A percentile compares a stretch with the other conserved stretches of the same genome.
These are phyloP conservation scores for Ennomos fuscantarius DNA, from an alignment of 2,888 invertebrate genomes.

Conservation along the genomic window DNA sequence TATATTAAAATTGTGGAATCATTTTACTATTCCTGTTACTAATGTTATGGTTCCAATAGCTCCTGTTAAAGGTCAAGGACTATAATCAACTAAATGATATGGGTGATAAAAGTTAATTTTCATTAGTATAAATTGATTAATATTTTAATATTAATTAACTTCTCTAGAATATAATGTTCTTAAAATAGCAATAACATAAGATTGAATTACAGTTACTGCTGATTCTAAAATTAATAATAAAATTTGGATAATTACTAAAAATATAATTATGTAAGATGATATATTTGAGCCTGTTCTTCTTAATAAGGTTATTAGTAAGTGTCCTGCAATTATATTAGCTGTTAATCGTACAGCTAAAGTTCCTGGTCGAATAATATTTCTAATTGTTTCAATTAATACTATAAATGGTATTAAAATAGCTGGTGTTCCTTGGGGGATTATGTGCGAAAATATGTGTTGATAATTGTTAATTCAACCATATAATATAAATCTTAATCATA, in stretches of 20 bases:
- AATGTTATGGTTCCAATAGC: slow-evolving; percentile 85
- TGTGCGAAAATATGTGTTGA: slow-evolving; percentile 87
- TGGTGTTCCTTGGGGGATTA: slow-evolving; percentile 89
- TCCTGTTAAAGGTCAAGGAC: slow-evolving; percentile 87
- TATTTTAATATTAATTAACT: slow-evolving; percentile 72
- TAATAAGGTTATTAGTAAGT: slow-evolving; percentile 87
- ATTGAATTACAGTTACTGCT: slow-evolving; percentile 87
- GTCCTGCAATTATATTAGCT: slow-evolving; percentile 92
- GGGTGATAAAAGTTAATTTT: slow-evolving; percentile 84
- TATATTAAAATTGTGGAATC: slow-evolving; percentile 85
- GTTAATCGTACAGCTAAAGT: slow-evolving; percentile 89
- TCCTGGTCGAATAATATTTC: slow-evolving; percentile 89
- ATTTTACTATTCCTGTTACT: slow-evolving; percentile 85
- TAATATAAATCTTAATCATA: slow-evolving; percentile 88
- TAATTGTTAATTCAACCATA: slow-evolving; percentile 87
- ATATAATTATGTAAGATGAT: slow-evolving; percentile 53
- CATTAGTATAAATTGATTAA: slow-evolving; percentile 54
- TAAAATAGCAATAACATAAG: slow-evolving; percentile 88
- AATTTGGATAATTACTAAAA: slow-evolving; percentile 78
- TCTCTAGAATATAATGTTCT: slow-evolving; percentile 88
- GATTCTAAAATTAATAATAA: slow-evolving; percentile 83
- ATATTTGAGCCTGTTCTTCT: slow-evolving; percentile 63
- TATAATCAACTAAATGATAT: slow-evolving; percentile 87
- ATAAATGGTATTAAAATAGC: slow-evolving; percentile 88
- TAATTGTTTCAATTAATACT: slow-evolving; percentile 90